Evolutionary conservation across 2,113 vertebrate genomes (phyloP).

Genomic region (Noctilio leporinus): DNA sequence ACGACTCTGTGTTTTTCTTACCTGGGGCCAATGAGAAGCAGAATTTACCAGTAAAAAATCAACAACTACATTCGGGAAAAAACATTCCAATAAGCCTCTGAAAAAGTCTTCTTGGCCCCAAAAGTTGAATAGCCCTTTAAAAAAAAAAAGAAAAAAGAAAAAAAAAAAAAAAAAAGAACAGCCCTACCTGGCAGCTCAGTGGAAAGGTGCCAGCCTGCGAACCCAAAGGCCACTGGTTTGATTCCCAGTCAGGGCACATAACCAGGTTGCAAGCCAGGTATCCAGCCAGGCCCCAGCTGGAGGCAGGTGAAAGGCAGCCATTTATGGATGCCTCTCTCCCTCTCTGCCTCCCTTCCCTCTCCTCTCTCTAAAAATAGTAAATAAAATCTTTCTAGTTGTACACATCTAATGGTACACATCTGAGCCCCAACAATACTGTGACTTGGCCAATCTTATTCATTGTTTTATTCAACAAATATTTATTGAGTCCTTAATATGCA

Average conservation of each 20-base stretch:
- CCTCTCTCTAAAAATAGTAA: too few relatives aligned
- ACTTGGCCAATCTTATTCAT: not conserved
- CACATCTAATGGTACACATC: not conserved
- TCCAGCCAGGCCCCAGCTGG: too few relatives aligned
- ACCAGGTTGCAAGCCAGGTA: too few relatives aligned
- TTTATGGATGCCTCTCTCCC: too few relatives aligned
- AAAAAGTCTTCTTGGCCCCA: not conserved
- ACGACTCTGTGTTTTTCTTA: not conserved
- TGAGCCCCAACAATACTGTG: not conserved
- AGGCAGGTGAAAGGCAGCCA: too few relatives aligned
- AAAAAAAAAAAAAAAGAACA: too few relatives aligned
- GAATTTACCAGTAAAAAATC: not conserved
- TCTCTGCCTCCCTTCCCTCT: too few relatives aligned
- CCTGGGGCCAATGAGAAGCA: not conserved
- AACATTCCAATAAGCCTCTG: not conserved
- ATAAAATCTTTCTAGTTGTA: not conserved
- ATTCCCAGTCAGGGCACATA: too few relatives aligned
- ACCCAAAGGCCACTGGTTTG: too few relatives aligned
- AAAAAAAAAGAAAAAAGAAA: not conserved
- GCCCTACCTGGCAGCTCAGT: too few relatives aligned
- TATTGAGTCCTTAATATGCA: not conserved
- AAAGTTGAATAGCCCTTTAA: not conserved
- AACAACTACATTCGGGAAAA: not conserved
- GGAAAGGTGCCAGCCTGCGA: too few relatives aligned
- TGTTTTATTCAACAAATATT: not conserved